A percentile compares a stretch with the other conserved stretches of the same genome.
phyloP scores from a whole-genome alignment of 2,797 vertebrate genomes.

The Kryptolebias ocellatus region DNA sequence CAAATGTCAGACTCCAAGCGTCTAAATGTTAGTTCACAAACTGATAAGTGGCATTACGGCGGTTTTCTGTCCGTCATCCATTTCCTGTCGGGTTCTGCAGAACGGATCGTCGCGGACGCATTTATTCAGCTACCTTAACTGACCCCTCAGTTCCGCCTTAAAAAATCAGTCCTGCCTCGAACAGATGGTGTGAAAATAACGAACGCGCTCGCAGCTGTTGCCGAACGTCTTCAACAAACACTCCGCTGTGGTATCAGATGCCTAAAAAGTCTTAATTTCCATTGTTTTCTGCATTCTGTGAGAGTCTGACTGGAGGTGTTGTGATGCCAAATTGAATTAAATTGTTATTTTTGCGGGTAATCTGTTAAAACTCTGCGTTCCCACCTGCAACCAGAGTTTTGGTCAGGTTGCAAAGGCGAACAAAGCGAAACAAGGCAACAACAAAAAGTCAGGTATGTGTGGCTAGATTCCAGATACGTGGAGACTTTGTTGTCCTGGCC shows the following conservation, averaged over 20 bases:
- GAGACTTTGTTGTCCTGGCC: conserved; percentile 37
- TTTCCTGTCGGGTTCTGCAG: background rate
- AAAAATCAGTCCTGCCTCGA: background rate
- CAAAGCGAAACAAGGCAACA: conserved; percentile 21
- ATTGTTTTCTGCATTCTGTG: background rate
- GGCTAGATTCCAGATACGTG: conserved; percentile 38
- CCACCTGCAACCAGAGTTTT: background rate
- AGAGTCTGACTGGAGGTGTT: no score
- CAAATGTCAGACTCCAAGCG: background rate
- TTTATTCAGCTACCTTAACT: background rate
- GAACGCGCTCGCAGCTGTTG: background rate
- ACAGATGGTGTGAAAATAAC: background rate
- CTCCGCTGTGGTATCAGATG: background rate
- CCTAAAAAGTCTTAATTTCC: background rate
- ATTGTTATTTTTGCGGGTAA: background rate
- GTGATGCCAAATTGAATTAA: background rate
- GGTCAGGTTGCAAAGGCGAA: background rate
- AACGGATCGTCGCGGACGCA: background rate
- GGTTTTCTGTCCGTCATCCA: background rate
- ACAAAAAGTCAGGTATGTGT: conserved; percentile 16
- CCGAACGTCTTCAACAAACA: background rate
- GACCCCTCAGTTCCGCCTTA: no score
- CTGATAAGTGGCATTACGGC: background rate
- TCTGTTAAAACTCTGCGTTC: background rate
- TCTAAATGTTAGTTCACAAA: background rate